Evolutionary conservation across 2,797 vertebrate genomes (phyloP), one percentile per base, ranked within the genome.

Genomic region (Chaenodraco wilsoni): DNA sequence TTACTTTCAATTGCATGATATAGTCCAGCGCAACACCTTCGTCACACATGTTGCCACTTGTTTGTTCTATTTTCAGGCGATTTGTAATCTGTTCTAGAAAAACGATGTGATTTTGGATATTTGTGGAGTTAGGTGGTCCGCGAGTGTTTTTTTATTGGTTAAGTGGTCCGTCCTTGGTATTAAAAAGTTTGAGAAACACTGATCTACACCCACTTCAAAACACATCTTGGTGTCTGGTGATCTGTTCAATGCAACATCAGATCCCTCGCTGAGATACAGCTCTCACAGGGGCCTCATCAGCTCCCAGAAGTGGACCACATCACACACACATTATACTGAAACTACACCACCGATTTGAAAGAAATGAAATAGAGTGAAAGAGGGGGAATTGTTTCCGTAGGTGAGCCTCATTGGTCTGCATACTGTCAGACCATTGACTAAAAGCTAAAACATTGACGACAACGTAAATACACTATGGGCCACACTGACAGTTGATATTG

Each of bases 161-260:
- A 21, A 21, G 21, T 21, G 21, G 21, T 21, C 21, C 21, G 21
- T 21, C 21, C 21, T 21, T 21, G 21, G 21, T 21, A 21, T 21
- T 2, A 21, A 21, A 21, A 21, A 21, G 21, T 21, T 21, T 21
- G 21, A 21, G 21, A 21, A 21, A 21, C 21, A 21, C 21, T 21
- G 21, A 21, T 21, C 72, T 6, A 21, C 41, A 16, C 3, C 59
- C 66, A 74, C 75, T 76, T 82, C 49, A 79, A 84, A 77, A 79
- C 46, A 58, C 45, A 52, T 61, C 64, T 55, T 44, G 0, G 56
- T 45, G 15, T 72, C 78, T 14, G 79, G 67, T 61, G 54, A 17
- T 82, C 68, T 67, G 78, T 33, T 86, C 55, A 74, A 16, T 68
- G 44, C 57, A 78, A 71, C 70, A 9, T 68, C 70, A 87, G 63